Evolutionary conservation across 2,888 invertebrate genomes (phyloP).

Genomic region (Drosophila nr. medialis): DNA sequence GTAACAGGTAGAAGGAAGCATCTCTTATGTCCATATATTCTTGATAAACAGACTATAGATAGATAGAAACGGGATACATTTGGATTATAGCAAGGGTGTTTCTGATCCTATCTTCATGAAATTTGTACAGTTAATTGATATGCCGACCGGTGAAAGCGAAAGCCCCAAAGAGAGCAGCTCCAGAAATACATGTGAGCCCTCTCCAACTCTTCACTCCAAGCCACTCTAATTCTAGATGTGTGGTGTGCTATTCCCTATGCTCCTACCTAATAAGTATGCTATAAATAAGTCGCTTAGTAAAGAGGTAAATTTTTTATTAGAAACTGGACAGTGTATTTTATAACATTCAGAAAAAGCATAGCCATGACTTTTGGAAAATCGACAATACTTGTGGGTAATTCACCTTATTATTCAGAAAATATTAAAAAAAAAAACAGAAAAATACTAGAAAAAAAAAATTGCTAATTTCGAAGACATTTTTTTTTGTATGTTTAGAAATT

Average conservation of each 20-base stretch:
- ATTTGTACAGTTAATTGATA: not conserved
- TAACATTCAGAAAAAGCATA: too few species aligned
- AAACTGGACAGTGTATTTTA: not conserved
- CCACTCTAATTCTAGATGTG: not conserved
- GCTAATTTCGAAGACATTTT: not conserved
- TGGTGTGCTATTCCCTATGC: not conserved
- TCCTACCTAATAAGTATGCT: not conserved
- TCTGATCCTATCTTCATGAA: not conserved
- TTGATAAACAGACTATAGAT: not conserved
- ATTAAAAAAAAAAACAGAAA: not conserved
- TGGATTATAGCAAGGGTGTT: too few species aligned
- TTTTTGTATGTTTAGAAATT: not conserved
- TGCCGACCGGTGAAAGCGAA: not conserved
- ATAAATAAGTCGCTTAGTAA: not conserved
- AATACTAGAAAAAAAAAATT: not conserved
- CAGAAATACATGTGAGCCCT: not conserved
- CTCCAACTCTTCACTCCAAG: not conserved
- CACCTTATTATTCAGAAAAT: not conserved
- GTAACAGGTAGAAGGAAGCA: not conserved
- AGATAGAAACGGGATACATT: not conserved
- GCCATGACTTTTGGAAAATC: not conserved
- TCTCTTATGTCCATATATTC: not conserved
- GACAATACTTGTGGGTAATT: too few species aligned
- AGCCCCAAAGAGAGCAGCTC: not conserved
- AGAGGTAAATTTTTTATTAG: not conserved